Base-by-base conservation (phyloP, 2,797 vertebrate species). In the Lepidocolaptes lacrymiger region DNA sequence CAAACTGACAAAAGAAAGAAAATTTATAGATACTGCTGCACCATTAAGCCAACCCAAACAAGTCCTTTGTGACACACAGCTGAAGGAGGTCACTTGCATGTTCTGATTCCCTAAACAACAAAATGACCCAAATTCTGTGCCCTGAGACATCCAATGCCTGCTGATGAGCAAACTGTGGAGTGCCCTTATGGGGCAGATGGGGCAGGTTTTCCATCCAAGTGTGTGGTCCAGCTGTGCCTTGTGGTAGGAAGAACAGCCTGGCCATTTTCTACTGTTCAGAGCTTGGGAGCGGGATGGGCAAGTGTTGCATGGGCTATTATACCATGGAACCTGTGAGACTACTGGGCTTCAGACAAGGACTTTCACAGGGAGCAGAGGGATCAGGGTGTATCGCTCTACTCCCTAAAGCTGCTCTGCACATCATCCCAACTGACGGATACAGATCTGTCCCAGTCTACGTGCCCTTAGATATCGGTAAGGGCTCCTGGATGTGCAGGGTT, bases 1-100 rank as follows among this genome's bases (percentile, higher is more conserved):
- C 61, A 89, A 86, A 91, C 9, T 85, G 88, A 96, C 91, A 86
- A 95, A 95, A 85, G 83, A 89, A 92, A 95, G 62, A 83, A 97
- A 97, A 96, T 85, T 59, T 75, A 89, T 74, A 76, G 90, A 73
- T 91, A 82, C 22, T 87, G 85, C 69, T 85, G 80, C 46, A 82
- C 80, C 59, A 48, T 79, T 91, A 88, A 90, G 87, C 95, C 96
- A 96, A 94, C 14, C 43, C 75, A 95, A 97, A 96, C 66, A 94
- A 86, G 64, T 84, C 74, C 63, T 91, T 78, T 76, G 93, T 19
- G 34, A 85, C 58, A 87, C 2, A 3, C 41, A 81, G 80, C 77
- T 85, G 64, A 92, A 92, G 58, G 55, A 90, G 78, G 75, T 97
- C 82, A 63, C 63, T 84, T 91, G 79, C 52, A 51, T 88, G 64